Percentiles rank a stretch among this genome's conserved stretches.
Evolutionary conservation across 1,140 invertebrate genomes (phyloP).

Genomic region (Tachypleus tridentatus): DNA sequence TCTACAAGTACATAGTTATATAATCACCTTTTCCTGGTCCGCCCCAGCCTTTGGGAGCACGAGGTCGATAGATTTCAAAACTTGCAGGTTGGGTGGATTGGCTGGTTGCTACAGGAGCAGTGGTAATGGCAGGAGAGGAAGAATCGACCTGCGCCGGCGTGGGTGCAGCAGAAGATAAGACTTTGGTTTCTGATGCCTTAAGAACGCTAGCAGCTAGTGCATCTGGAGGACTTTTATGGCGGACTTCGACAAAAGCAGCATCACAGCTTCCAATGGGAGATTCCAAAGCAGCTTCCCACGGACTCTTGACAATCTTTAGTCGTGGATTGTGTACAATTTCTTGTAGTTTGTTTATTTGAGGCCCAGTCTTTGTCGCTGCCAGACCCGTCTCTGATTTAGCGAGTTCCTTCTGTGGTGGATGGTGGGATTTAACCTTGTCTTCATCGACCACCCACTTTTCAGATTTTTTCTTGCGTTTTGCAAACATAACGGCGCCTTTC

Average conservation of each 20-base stretch:
- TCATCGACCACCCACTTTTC: slow-evolving; percentile 82
- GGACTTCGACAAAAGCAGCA: slow-evolving; percentile 46
- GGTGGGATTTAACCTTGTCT: slow-evolving; percentile 31
- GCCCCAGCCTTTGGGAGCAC: slow-evolving; percentile 20
- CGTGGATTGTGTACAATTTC: slow-evolving; percentile 32
- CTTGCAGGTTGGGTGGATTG: slow-evolving; percentile 6
- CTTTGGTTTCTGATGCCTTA: not conserved
- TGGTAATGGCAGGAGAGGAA: not conserved
- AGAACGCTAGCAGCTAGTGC: not conserved
- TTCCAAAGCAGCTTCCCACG: slow-evolving; percentile 58
- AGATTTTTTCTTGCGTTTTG: slow-evolving; percentile 66
- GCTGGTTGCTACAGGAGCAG: not conserved
- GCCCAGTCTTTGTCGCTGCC: no score
- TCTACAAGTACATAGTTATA: not conserved
- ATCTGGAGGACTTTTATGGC: not conserved
- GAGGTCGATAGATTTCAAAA: slow-evolving; percentile 20
- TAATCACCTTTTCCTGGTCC: not conserved
- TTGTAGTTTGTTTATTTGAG: slow-evolving; percentile 1
- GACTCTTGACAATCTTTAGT: slow-evolving; percentile 49
- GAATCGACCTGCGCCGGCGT: slow-evolving; percentile 12
- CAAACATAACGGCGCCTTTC: slow-evolving; percentile 75
- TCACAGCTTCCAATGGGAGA: slow-evolving; percentile 49
- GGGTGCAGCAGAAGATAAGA: no score
- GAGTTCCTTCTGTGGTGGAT: no score
- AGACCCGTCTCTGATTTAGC: no score